Percentiles rank a stretch among this genome's conserved stretches.
phyloP scores from a whole-genome alignment of 1,140 invertebrate genomes.

The Coptotermes formosanus region DNA sequence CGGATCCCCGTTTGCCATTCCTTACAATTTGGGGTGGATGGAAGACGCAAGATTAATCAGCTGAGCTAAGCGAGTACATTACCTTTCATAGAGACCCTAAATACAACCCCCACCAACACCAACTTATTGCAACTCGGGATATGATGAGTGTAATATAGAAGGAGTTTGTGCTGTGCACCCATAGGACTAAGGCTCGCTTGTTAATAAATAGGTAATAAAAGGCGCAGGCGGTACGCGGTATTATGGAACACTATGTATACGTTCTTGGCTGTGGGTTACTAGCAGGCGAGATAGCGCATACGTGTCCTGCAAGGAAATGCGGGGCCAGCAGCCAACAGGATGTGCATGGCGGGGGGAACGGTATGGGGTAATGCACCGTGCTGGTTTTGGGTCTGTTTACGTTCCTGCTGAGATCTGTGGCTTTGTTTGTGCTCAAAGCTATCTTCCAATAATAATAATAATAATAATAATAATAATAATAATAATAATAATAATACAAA shows the following conservation, averaged over 20 bases:
- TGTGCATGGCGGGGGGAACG: neutral
- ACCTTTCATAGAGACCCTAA: neutral
- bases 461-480: neutral
- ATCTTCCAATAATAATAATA: neutral
- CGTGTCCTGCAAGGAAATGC: conserved; percentile 24
- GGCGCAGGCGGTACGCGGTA: neutral
- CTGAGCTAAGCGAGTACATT: neutral
- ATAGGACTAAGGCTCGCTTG: neutral
- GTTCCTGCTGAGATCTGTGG: neutral
- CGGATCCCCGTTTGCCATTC: neutral
- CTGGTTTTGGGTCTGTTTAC: too few relatives aligned
- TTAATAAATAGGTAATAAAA: conserved; percentile 29
- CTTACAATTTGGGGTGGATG: neutral
- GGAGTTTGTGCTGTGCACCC: neutral
- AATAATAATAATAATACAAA: neutral
- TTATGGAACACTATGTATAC: neutral
- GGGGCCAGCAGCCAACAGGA: neutral
- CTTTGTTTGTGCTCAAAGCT: neutral
- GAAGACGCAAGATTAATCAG: neutral
- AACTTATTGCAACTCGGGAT: neutral
- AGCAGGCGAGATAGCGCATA: conserved; percentile 6
- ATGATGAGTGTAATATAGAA: conserved; percentile 14
- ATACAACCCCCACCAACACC: neutral
- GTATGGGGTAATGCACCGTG: neutral
- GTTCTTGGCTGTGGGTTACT: conserved; percentile 13